Evolutionary conservation across 2,888 invertebrate genomes (phyloP).

Genomic region (Galeruca laticollis): DNA sequence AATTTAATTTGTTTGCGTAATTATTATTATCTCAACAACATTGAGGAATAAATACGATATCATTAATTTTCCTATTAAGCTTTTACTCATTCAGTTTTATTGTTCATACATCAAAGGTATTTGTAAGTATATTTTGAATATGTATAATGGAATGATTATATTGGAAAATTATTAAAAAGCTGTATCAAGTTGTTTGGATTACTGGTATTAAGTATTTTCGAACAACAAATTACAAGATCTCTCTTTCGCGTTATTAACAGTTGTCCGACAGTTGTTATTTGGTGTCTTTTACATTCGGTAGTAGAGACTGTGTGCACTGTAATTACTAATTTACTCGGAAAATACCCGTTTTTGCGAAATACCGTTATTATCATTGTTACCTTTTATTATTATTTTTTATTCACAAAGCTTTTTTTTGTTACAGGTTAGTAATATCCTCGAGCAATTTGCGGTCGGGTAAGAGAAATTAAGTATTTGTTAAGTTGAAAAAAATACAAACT

Average conservation of each 20-base stretch:
- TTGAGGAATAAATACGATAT: no score
- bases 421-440: slow-evolving; percentile 20
- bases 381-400: slow-evolving; percentile 14
- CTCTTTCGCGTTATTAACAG: neutral
- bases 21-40: no score
- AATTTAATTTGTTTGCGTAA: no score
- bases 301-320: neutral
- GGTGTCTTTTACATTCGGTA: neutral
- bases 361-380: slow-evolving; percentile 22
- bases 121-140: no score
- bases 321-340: neutral
- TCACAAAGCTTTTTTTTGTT: slow-evolving; percentile 20
- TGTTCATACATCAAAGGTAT: no score
- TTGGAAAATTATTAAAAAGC: no score
- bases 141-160: no score
- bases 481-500: neutral
- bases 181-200: no score
- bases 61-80: no score
- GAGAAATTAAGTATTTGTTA: neutral
- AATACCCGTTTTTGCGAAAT: slow-evolving; percentile 20
- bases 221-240: slow-evolving; percentile 5
- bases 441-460: slow-evolving; percentile 12
- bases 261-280: slow-evolving; percentile 14
- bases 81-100: no score
- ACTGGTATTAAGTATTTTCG: no score